A percentile compares a stretch with the other conserved stretches of the same genome.
These are phyloP conservation scores for Lepidothrix coronata DNA, from an alignment of 2,113 vertebrate genomes.

Conservation along the genomic window DNA sequence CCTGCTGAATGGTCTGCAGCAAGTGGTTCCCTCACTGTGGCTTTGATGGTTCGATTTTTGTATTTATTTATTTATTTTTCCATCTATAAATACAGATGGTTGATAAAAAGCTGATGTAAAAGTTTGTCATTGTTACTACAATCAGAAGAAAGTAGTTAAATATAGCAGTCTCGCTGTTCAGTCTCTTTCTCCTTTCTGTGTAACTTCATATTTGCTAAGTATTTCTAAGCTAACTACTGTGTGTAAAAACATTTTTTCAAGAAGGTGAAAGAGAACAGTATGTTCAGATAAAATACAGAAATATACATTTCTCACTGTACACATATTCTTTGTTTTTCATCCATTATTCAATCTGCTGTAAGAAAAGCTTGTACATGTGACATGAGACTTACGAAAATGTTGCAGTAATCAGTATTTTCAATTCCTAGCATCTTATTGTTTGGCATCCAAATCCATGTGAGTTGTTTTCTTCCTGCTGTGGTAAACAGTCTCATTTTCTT, in stretches of 20 bases:
- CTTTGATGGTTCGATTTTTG: background rate
- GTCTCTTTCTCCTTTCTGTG: background rate
- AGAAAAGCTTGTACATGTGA: background rate
- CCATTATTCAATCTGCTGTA: constrained; percentile 11
- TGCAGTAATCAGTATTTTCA: background rate
- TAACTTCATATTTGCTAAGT: background rate
- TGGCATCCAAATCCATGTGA: background rate
- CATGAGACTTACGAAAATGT: background rate
- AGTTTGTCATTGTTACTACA: background rate
- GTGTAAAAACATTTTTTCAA: background rate
- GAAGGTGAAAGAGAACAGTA: background rate
- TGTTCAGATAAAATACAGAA: background rate
- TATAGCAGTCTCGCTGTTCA: background rate
- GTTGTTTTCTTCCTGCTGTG: background rate
- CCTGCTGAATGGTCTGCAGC: background rate
- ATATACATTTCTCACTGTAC: background rate
- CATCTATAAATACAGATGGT: background rate
- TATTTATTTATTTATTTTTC: background rate
- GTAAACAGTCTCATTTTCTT: constrained; percentile 3
- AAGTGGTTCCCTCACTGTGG: background rate
- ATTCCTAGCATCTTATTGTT: background rate
- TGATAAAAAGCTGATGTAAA: background rate
- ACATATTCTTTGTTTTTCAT: background rate
- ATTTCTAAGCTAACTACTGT: background rate
- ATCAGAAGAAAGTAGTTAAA: background rate